Percentiles rank a stretch among this genome's conserved stretches.
These are phyloP conservation scores for Gerosis bhagava DNA, from an alignment of 2,888 invertebrate genomes.

Conservation along the genomic window DNA sequence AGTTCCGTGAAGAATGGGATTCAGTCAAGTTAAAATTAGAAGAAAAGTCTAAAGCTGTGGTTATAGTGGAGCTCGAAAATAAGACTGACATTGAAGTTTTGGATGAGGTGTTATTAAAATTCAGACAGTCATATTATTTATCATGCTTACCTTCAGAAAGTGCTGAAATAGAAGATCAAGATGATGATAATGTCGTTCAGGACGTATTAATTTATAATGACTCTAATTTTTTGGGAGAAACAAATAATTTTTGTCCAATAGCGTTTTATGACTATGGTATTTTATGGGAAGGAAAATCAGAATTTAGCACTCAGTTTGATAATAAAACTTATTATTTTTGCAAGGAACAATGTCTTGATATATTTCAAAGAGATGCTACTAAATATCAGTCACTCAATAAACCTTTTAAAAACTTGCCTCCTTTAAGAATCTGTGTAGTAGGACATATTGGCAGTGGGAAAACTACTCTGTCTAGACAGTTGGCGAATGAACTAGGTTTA, in stretches of 20 bases:
- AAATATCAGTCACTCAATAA: slow-evolving; percentile 69
- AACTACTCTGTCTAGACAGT: slow-evolving; percentile 65
- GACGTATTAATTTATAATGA: slow-evolving; percentile 53
- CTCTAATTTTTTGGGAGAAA: slow-evolving; percentile 77
- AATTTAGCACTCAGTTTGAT: slow-evolving; percentile 73
- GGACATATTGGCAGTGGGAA: slow-evolving; percentile 81
- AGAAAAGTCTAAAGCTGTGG: slow-evolving; percentile 54
- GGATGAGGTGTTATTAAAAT: slow-evolving; percentile 57
- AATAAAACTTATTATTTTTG: slow-evolving; percentile 79
- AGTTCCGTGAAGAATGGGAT: slow-evolving; percentile 63
- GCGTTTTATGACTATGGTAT: slow-evolving; percentile 76
- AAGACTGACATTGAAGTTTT: slow-evolving; percentile 62
- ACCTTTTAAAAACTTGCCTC: slow-evolving; percentile 69
- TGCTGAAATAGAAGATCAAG: slow-evolving; percentile 43
- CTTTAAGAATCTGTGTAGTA: slow-evolving; percentile 80
- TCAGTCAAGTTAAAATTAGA: slow-evolving; percentile 66
- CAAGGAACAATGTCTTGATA: slow-evolving; percentile 66
- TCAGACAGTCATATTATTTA: slow-evolving; percentile 58
- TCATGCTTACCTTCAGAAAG: slow-evolving; percentile 48
- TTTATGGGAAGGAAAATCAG: slow-evolving; percentile 84
- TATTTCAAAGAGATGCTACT: slow-evolving; percentile 75
- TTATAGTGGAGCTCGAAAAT: slow-evolving; percentile 71
- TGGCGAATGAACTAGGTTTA: slow-evolving; percentile 81
- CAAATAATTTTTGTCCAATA: slow-evolving; percentile 83
- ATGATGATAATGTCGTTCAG: slow-evolving; percentile 46